phyloP scores from a whole-genome alignment of 2,113 vertebrate genomes.

The Opisthocomus hoazin region DNA sequence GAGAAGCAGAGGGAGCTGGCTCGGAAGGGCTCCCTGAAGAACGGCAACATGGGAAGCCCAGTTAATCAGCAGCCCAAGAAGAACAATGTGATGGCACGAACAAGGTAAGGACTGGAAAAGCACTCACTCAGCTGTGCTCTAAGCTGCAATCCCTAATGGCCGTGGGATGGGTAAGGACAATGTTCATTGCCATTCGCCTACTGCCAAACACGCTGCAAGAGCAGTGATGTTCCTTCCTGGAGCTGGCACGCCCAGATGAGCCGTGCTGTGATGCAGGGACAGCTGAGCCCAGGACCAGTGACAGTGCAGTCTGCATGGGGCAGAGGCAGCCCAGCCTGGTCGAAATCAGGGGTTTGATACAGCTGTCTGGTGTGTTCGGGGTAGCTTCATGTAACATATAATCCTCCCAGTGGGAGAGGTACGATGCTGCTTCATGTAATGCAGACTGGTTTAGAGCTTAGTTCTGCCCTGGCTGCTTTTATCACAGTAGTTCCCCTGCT shows the following conservation, averaged over 20 bases:
- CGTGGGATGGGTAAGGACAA: background rate
- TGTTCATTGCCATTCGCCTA: background rate
- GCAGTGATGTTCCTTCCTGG: background rate
- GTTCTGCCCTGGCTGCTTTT: background rate
- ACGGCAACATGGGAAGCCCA: constrained; percentile 88
- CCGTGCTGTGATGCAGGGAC: background rate
- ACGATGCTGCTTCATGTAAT: background rate
- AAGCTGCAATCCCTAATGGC: background rate
- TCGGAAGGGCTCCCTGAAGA: constrained; percentile 95
- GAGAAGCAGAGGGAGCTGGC: constrained; percentile 97
- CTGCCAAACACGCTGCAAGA: background rate
- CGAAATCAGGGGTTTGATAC: fast-evolving
- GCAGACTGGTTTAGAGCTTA: background rate
- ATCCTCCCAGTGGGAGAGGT: background rate
- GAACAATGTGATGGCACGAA: constrained; percentile 97
- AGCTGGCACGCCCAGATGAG: background rate
- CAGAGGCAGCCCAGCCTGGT: background rate
- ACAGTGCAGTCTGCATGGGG: background rate
- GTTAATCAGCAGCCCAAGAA: constrained; percentile 99
- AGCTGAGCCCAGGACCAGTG: background rate
- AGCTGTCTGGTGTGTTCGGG: background rate
- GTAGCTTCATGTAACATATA: background rate
- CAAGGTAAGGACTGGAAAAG: constrained; percentile 76
- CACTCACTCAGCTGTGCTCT: background rate
- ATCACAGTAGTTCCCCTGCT: background rate